Conservation (phyloP, 2,888 invertebrate genomes). For the Oxycera nigricornis region DNA sequence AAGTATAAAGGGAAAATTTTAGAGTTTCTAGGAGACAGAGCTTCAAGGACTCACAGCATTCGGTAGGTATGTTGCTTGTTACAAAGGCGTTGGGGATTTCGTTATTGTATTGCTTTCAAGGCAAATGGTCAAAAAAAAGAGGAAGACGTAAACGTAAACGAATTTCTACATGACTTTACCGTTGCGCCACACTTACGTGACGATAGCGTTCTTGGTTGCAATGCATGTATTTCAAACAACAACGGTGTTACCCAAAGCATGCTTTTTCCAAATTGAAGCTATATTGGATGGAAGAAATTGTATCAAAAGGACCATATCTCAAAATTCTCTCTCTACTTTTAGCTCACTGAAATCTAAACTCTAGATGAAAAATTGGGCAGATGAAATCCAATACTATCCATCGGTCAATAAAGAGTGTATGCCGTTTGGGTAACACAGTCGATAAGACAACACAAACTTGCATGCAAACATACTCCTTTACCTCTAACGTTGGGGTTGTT, state of each 20-base stretch:
- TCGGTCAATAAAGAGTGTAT: background rate
- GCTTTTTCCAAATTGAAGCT: too few species aligned
- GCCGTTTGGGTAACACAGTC: background rate
- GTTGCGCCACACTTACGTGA: slow-evolving; percentile 1
- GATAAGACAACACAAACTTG: slow-evolving; percentile 9
- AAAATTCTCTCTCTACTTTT: too few species aligned
- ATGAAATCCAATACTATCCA: background rate
- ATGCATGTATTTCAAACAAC: background rate
- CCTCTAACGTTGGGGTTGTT: slow-evolving; percentile 6
- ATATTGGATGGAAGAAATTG: too few species aligned
- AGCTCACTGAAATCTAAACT: too few species aligned
- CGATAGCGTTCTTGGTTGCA: slow-evolving; percentile 6
- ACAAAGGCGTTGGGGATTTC: slow-evolving; percentile 29
- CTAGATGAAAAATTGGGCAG: too few species aligned
- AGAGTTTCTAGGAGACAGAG: slow-evolving; percentile 23
- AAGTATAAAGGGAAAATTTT: slow-evolving; percentile 25
- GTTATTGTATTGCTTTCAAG: slow-evolving; percentile 37
- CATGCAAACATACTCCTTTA: background rate
- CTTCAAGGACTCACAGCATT: slow-evolving; percentile 23
- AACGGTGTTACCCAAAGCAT: background rate
- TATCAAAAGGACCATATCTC: too few species aligned
- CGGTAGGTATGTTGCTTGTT: background rate
- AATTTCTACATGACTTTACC: slow-evolving; percentile 19
- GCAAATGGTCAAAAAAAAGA: slow-evolving; percentile 36
- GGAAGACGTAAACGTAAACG: slow-evolving; percentile 29